Conservation (phyloP, 1,140 invertebrate species). For the Chelonus insularis region DNA sequence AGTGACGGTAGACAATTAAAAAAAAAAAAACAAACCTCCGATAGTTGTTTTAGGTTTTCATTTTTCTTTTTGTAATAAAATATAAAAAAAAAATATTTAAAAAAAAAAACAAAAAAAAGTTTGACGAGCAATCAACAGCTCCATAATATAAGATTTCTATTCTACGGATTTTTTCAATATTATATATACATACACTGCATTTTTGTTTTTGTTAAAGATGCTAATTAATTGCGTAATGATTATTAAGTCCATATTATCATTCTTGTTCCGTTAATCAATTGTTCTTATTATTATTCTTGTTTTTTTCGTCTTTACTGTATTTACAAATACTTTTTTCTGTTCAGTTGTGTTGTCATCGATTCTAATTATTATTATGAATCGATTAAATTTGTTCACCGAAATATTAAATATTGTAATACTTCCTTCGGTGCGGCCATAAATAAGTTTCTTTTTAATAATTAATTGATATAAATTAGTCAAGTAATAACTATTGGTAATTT, state of each 20-base stretch:
- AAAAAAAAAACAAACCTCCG: not conserved
- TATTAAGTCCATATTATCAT: not conserved
- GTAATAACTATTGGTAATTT: no score
- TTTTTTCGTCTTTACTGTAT: constrained; percentile 3
- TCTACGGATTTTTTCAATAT: not conserved
- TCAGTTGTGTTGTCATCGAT: constrained; percentile 17
- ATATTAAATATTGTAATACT: no score
- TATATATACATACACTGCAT: not conserved
- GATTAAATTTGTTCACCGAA: no score
- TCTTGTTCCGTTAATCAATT: constrained; percentile 18
- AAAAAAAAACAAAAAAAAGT: constrained; percentile 10
- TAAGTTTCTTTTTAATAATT: no score
- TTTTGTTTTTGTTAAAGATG: not conserved
- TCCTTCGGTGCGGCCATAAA: no score
- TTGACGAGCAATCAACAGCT: not conserved
- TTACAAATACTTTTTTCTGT: constrained; percentile 28
- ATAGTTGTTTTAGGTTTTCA: constrained; percentile 18
- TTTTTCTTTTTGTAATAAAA: constrained; percentile 2
- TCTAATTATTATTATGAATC: constrained; percentile 17
- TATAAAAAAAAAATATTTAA: constrained; percentile 10
- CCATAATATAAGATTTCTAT: not conserved
- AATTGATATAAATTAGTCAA: no score
- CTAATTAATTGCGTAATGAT: constrained; percentile 1
- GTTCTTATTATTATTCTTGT: constrained; percentile 26
- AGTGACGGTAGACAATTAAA: no score